Conservation (phyloP, 1,140 invertebrate species). For the Cydia fagiglandana region DNA sequence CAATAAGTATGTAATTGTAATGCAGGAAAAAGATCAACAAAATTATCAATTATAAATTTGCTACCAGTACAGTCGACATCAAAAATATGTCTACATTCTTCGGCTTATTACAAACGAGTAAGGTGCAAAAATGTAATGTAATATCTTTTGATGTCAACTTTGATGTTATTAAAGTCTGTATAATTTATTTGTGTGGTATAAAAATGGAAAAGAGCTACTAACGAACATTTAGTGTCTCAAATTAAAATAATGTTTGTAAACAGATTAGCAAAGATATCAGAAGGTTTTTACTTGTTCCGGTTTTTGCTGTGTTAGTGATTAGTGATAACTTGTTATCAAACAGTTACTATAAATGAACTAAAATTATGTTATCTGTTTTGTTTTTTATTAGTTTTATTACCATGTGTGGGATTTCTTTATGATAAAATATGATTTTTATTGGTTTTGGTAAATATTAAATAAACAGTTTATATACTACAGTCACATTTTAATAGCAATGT, state of each 20-base stretch:
- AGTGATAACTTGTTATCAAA: conserved; percentile 4
- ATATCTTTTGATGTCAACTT: no score
- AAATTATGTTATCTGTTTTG: neutral
- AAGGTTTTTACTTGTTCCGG: neutral
- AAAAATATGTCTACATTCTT: no score
- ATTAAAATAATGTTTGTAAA: neutral
- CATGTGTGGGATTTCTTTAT: neutral
- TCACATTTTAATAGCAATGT: no score
- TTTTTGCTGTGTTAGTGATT: neutral
- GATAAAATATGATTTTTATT: neutral
- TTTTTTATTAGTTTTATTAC: neutral
- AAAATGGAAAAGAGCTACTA: neutral
- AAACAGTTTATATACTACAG: no score
- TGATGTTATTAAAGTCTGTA: no score
- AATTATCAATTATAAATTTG: no score
- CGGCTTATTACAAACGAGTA: no score
- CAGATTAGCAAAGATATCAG: neutral
- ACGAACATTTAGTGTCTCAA: neutral
- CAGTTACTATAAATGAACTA: neutral
- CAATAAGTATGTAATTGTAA: no score
- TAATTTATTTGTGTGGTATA: neutral
- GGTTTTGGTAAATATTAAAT: neutral
- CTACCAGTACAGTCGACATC: no score
- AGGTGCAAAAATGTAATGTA: no score
- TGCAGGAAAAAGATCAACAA: no score